Evolutionary conservation across 1,140 invertebrate genomes (phyloP).

Genomic region (Drosophila sp.): DNA sequence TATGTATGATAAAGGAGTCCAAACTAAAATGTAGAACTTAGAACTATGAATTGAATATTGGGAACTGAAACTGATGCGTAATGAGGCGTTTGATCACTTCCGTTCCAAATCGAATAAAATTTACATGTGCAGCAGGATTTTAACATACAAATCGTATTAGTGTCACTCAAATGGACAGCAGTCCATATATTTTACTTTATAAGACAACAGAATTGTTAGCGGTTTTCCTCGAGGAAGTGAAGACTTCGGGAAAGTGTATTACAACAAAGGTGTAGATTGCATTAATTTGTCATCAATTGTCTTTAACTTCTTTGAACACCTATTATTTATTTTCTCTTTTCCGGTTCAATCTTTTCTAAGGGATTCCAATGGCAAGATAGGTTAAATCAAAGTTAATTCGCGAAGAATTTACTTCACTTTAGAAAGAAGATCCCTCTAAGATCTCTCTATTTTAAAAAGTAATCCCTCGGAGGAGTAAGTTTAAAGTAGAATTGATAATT

Average conservation of each 20-base stretch:
- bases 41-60: slow-evolving; percentile 1
- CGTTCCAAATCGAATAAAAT: slow-evolving; percentile 61
- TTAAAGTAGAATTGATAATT: no score
- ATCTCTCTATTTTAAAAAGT: no score
- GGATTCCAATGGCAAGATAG: no score
- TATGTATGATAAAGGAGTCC: slow-evolving; percentile 18
- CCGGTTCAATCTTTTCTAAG: no score
- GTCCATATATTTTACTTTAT: slow-evolving; percentile 40
- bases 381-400: no score
- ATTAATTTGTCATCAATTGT: no score
- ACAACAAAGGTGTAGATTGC: no score
- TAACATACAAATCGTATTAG: slow-evolving; percentile 59
- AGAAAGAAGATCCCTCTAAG: no score
- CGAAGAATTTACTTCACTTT: no score
- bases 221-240: slow-evolving; percentile 6
- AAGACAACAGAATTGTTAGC: neutral
- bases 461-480: no score
- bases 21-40: slow-evolving; percentile 30
- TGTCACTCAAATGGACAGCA: slow-evolving; percentile 43
- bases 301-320: no score
- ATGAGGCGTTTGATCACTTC: slow-evolving; percentile 75
- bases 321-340: no score
- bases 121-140: slow-evolving; percentile 46
- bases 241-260: neutral
- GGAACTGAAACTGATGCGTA: slow-evolving; percentile 48